Conservation (phyloP, 2,888 invertebrate species). For the Prosapia bicincta region DNA sequence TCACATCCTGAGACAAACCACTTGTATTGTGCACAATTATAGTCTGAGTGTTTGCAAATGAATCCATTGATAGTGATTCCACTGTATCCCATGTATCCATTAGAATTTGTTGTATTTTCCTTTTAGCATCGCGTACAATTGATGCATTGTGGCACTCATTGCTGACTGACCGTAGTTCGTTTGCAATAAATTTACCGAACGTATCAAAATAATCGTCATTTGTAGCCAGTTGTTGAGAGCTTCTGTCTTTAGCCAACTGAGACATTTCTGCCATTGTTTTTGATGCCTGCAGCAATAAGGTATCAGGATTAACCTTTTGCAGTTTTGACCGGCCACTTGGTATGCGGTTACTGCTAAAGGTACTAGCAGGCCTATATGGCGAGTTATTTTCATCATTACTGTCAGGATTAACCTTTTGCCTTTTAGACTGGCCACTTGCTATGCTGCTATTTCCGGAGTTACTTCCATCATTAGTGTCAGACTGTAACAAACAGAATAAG, state of each 20-base stretch:
- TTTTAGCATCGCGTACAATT: neutral
- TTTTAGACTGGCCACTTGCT: neutral
- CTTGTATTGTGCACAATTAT: neutral
- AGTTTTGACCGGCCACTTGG: neutral
- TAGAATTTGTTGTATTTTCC: neutral
- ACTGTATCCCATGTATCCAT: conserved; percentile 4
- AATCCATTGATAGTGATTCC: neutral
- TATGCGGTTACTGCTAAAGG: neutral
- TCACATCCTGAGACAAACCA: neutral
- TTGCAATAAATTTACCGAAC: neutral
- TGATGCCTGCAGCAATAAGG: neutral
- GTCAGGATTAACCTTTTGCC: too few relatives aligned
- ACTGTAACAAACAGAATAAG: too few relatives aligned
- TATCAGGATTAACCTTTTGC: conserved; percentile 12
- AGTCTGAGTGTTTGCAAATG: neutral
- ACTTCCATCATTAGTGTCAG: too few relatives aligned
- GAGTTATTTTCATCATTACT: too few relatives aligned
- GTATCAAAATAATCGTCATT: neutral
- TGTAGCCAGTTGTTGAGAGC: neutral
- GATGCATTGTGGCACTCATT: neutral
- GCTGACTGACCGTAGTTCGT: neutral
- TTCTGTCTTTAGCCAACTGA: conserved; percentile 8
- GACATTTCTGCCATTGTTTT: conserved; percentile 1
- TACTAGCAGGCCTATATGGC: too few relatives aligned
- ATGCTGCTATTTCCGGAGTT: neutral